A percentile compares a stretch with the other conserved stretches of the same genome.
Conservation (phyloP, 1,140 invertebrate genomes). For the Eriocheir sinensis region DNA sequence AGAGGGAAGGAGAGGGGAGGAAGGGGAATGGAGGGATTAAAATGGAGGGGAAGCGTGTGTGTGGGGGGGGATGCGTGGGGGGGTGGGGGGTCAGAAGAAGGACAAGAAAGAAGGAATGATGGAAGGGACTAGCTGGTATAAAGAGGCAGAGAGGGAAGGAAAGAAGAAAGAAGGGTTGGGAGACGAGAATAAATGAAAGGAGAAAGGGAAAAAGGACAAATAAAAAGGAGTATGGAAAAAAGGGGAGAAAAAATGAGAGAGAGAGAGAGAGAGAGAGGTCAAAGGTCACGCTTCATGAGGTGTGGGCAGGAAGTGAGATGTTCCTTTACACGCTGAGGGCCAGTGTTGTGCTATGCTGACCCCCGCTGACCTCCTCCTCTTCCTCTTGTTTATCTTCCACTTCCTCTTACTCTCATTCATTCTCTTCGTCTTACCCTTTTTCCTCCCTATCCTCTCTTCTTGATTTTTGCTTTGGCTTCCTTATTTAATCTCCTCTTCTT, state of each 20-base stretch:
- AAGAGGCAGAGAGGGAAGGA: conserved; percentile 6
- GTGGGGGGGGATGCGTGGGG: neutral
- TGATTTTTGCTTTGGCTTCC: no score
- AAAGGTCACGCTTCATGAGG: neutral
- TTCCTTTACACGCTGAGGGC: no score
- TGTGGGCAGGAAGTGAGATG: neutral
- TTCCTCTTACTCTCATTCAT: neutral
- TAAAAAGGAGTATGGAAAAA: neutral
- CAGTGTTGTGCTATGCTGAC: no score
- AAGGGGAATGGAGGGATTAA: neutral
- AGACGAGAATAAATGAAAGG: neutral
- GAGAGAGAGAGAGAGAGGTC: neutral
- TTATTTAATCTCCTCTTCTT: no score
- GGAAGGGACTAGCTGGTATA: neutral
- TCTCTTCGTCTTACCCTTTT: no score
- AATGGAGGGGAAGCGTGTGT: neutral
- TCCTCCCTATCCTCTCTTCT: no score
- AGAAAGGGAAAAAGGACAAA: neutral
- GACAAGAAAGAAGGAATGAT: neutral
- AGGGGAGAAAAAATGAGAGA: neutral
- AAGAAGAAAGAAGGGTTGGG: no score
- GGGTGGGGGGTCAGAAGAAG: neutral
- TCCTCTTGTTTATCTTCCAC: neutral
- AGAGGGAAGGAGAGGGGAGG: neutral
- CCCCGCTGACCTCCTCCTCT: neutral